Base-by-base conservation (phyloP, 2,888 invertebrate species). In the Blomia tropicalis region DNA sequence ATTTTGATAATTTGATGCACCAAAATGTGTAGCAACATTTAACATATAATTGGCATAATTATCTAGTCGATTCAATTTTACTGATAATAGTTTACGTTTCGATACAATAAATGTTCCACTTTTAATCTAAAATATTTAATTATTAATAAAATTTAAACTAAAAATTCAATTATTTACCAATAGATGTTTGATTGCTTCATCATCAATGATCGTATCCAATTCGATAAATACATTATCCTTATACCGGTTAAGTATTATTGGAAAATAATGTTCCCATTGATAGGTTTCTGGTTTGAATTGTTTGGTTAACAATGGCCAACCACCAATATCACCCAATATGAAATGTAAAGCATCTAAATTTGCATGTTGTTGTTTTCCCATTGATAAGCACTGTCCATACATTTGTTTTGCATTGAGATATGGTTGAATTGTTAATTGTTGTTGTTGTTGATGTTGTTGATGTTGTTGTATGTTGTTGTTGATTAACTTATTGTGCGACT, bases 161-260 rank as follows among this genome's bases (percentile, higher is more conserved):
- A 14, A 7, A 14, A 47, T 47, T 47, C 23, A 25, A 47, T 47
- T 5, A 61, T 36, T 61, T 61, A 61, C 32, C 62, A 47, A 58
- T 31, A 62, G 43, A 58, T 62, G 58, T 47, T 58, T 62, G 5
- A 58, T 32, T n/a, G 58, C 36, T 5, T 62, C 32, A 17, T 58
- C 62, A 58, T 62, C 32, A 14, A 58, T 58, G 19, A 23, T 27
- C 17, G 41, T 58, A 25, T 58, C 62, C 2, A 62, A 47, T 14
- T 36, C 43, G 7, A 62, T 62, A 5, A 62, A 62, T 31, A 62
- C 27, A 47, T 62, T 22, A 32, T 62, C 30, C 41, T 58, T 27
- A 47, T 58, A 27, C 17, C 41, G 1, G 58, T 43, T n/a, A 29
- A 43, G 2, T 1, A 62, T 58, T 2, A 11, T 56, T 11, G 27